Evolutionary conservation across 2,888 invertebrate species (phyloP), one percentile per base, ranked within the genome.

Genomic region (Teleiodes luculella): DNA sequence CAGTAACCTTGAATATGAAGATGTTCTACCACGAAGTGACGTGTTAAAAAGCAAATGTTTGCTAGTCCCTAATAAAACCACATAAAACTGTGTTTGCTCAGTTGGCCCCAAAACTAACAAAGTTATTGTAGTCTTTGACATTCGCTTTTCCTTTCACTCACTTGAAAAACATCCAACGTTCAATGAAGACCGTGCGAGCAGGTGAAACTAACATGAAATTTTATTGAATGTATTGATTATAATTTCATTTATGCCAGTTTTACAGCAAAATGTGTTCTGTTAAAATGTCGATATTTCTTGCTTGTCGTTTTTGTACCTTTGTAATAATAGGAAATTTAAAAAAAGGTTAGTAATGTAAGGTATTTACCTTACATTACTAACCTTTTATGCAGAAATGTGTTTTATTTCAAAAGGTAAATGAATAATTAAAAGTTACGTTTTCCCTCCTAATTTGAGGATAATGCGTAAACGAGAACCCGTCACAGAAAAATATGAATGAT

Each of bases 71-170:
- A 14, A 14, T 31, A 16, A 31, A 13, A 30, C 46, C 30, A 14
- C 30, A 46, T 46, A 46, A 31, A 46, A 11, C 0, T 1, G 10
- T 46, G 31, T 46, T 31, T 46, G 46, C 14, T 31, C 46, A 46
- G 46, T 46, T 46, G 46, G 28, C 24, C 14, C 18, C 20, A 43
- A 43, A 2, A 43, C 43, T 43, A 43, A 43, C 28, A 43, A n/a
- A n/a, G 7, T 13, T 6, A n/a, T 28, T 6, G 43, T 43, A 10
- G 20, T 43, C 43, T 28, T 43, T 43, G 28, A 43, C 13, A 43
- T 28, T 24, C 43, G 28, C 28, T 28, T 20, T 13, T 43, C 20
- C 28, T 13, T 24, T 43, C 20, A 13, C 43, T 4, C 28, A 24
- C 8, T 20, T 28, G 43, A 2, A 3, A n/a, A 43, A 13, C n/a